Percentiles rank a stretch among this genome's conserved stretches.
These are phyloP conservation scores for Autographa gamma DNA, from an alignment of 2,888 invertebrate species.

Conservation along the genomic window DNA sequence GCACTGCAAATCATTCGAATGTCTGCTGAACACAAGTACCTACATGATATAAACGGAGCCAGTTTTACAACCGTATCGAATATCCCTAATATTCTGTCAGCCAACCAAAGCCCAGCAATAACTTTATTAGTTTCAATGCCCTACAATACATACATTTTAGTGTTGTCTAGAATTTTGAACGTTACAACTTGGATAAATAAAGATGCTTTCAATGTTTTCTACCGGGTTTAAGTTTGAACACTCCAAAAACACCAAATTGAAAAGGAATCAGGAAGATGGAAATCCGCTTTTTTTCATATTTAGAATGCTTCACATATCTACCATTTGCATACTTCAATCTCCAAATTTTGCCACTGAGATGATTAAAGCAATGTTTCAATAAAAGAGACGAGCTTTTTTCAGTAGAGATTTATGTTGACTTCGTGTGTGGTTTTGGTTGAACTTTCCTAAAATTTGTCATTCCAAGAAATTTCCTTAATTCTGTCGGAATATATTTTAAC, in stretches of 20 bases:
- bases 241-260: neutral
- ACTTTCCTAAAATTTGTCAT: neutral
- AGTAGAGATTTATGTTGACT: conserved; percentile 1
- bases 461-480: neutral
- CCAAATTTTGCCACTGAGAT: neutral
- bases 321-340: neutral
- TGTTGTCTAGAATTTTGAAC: conserved; percentile 22
- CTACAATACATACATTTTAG: conserved; percentile 40
- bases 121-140: conserved; percentile 8
- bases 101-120: conserved; percentile 34
- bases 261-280: neutral
- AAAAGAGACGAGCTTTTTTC: neutral
- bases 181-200: neutral
- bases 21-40: conserved; percentile 35
- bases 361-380: neutral
- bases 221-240: neutral
- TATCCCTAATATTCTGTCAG: conserved; percentile 30
- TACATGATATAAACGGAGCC: conserved; percentile 26
- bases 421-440: neutral
- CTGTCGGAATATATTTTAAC: neutral
- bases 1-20: conserved; percentile 24
- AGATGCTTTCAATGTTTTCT: conserved; percentile 9
- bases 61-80: conserved; percentile 37
- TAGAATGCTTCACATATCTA: too few relatives aligned
- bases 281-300: neutral